Evolutionary conservation across 2,113 vertebrate genomes (phyloP), one percentile per base, ranked within the genome.

Genomic region (Axis porcinus): DNA sequence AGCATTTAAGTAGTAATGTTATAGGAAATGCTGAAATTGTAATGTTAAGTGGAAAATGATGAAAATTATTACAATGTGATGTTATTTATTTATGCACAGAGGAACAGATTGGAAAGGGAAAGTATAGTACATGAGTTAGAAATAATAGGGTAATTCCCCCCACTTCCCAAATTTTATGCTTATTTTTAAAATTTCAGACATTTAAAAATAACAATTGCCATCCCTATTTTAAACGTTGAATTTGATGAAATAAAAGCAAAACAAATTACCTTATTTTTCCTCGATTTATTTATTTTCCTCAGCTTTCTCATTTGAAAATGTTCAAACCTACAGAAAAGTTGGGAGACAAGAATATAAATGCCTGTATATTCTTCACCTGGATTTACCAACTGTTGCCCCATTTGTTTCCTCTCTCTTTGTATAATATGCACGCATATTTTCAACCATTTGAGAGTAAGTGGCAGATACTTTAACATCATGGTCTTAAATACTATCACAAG

Each of bases 271-370:
- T 97, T 30, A 50, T 81, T 78, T 90, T 62, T 90, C 54, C 30
- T 83, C 57, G 28, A 45, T 91, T 94, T 16, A 95, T 78, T 88
- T 89, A 19, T 83, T 91, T 91, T 84, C 17, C 45, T 60, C 28
- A 55, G 43, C 12, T 93, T 94, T 82, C 78, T 76, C 43, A 43
- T 57, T 67, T 93, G 45, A 94, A 93, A 81, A 12, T 8, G 4
- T 91, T 91, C 52, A 94, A 84, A 62, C 64, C 50, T 82, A 60
- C 13, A 97, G 76, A 81, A 74, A 97, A 79, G 14, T 33, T 91
- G 3, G 19, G 43, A 52, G 17, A 43, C 43, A 27, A 67, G 13
- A 90, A 85, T 11, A 85, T 17, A 78, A 89, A 58, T 33, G 30
- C 40, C 28, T n/a, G 1, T 23, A 1, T 89, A 28, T 30, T 40